A percentile compares a stretch with the other conserved stretches of the same genome.
Conservation (phyloP, 1,140 invertebrate species). For the Hylaeus anthracinus region DNA sequence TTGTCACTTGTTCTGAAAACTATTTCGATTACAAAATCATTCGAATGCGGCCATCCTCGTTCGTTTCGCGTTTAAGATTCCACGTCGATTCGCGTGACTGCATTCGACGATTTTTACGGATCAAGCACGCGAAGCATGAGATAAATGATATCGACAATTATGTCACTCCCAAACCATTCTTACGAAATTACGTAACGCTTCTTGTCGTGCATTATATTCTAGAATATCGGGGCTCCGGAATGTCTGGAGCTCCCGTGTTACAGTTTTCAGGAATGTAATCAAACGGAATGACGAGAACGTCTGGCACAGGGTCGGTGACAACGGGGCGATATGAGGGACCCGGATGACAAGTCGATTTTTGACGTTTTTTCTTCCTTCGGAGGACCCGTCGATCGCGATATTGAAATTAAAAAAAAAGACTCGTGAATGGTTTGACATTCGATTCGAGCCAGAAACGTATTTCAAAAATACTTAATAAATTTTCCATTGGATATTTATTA, state of each 20-base stretch:
- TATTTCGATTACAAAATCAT: too few species aligned
- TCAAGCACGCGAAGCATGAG: neutral
- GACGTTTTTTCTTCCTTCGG: slow-evolving; percentile 9
- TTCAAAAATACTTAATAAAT: too few species aligned
- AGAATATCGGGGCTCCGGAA: neutral
- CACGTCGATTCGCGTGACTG: too few species aligned
- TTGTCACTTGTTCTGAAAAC: too few species aligned
- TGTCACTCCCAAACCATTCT: neutral
- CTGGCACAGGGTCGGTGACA: slow-evolving; percentile 1
- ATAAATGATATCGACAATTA: neutral
- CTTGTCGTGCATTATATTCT: neutral
- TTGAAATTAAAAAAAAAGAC: neutral
- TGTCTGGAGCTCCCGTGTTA: neutral
- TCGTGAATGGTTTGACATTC: neutral
- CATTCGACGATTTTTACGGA: neutral
- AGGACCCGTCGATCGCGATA: neutral
- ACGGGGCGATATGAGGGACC: slow-evolving; percentile 1
- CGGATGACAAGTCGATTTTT: slow-evolving; percentile 24
- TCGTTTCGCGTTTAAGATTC: too few species aligned
- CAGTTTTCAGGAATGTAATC: slow-evolving; percentile 25
- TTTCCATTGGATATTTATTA: too few species aligned
- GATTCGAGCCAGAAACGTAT: too few species aligned
- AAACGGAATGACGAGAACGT: slow-evolving; percentile 6
- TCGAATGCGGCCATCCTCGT: too few species aligned
- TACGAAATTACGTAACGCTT: slow-evolving; percentile 3